Base-by-base conservation (phyloP, 30 jellyfish, hydroid and myxozoan genomes). In the Aurelia sp. region DNA sequence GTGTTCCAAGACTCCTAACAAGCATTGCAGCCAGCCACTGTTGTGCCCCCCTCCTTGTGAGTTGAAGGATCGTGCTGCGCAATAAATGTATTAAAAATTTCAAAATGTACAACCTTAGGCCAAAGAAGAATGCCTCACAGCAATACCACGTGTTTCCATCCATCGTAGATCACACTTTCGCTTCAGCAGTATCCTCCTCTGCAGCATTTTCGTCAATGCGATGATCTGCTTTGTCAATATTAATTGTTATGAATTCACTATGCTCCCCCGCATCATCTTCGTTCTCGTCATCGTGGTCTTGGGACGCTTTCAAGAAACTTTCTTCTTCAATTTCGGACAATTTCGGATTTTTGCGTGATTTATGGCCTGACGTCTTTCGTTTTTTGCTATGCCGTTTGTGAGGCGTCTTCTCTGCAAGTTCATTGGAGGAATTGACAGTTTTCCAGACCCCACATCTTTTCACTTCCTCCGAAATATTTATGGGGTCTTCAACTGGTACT, bases 381-480 rank as follows among this genome's bases (percentile, higher is more conserved):
- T 61, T 60, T 11, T 67, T 48, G 53, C 67, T 63, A 23, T 62
- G 78, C 22, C 88, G 67, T 17, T 69, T 71, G 80, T 61, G 85
- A 44, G 67, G 55, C 3, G 41, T 65, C 65, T 82, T 82, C 66
- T 82, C 82, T 11, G 75, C 83, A 13, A 85, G 66, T 35, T 85
- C 94, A 58, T 85, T 73, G 52, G 94, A 73, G 27, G 94, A 85
- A 62, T 85, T 85, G 51, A 85, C 94, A 20, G 94, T 85, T 63
- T 85, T 85, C 94, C 94, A 85, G 19, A 74, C 94, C 16, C 94
- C 94, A 48, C 94, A 85, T 31, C 94, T 77, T 18, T 73, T 85
- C 77, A 85, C 94, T 47, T 85, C 94, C 53, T 85, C 94, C 33
- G 94, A 85, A 4, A 85, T 85, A 62, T 85, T 85, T 78, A 85